Percentiles rank a stretch among this genome's conserved stretches.
Evolutionary conservation across 1,140 invertebrate species (phyloP).

Genomic region (Lucilia cuprina): DNA sequence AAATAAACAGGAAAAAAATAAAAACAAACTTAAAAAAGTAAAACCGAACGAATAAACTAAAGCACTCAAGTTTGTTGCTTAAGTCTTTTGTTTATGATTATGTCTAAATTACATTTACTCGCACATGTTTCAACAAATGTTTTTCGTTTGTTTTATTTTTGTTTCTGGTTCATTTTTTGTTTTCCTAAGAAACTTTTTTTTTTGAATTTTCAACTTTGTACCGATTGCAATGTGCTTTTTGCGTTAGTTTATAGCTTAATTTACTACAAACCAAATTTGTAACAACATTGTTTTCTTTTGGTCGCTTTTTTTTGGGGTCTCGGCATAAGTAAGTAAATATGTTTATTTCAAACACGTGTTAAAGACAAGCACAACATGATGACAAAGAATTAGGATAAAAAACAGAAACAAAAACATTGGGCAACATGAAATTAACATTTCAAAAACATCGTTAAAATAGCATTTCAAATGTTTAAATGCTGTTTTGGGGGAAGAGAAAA

Average conservation of each 20-base stretch:
- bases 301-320: not conserved
- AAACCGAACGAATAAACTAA: not conserved
- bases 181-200: not conserved
- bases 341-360: not conserved
- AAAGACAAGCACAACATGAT: slow-evolving; percentile 6
- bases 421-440: slow-evolving; percentile 17
- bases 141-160: not conserved
- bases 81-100: slow-evolving; percentile 39
- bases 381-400: not conserved
- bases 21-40: not conserved
- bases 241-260: not conserved
- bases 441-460: not conserved
- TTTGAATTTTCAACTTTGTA: not conserved
- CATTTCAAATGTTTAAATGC: no score
- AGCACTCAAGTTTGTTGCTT: slow-evolving; percentile 35
- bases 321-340: not conserved
- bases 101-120: slow-evolving; percentile 1
- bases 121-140: slow-evolving; percentile 19
- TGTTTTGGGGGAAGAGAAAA: no score
- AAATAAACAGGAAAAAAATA: not conserved
- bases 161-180: no score
- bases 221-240: not conserved
- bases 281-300: not conserved
- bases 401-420: not conserved
- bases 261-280: slow-evolving; percentile 13